phyloP scores from a whole-genome alignment of 2,888 invertebrate genomes.

The Volucella bombylans region DNA sequence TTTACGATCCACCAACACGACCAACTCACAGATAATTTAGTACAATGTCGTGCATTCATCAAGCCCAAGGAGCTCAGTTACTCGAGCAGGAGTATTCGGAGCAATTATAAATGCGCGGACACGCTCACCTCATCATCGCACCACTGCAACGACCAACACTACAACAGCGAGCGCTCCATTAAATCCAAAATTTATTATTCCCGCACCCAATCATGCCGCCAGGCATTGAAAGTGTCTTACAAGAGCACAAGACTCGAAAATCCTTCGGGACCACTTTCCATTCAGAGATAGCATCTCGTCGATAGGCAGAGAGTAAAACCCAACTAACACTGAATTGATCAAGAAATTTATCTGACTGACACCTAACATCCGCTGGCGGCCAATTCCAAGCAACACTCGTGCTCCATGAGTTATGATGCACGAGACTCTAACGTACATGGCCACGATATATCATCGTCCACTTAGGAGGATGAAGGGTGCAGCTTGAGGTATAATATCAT shows the following conservation, averaged over 20 bases:
- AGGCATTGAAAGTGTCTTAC: conserved; percentile 14
- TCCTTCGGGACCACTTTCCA: conserved; percentile 57
- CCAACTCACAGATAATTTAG: conserved; percentile 46
- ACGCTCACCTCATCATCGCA: conserved; percentile 69
- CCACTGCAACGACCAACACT: conserved; percentile 15
- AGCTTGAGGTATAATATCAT: not conserved
- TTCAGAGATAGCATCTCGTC: conserved; percentile 10
- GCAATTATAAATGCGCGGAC: conserved; percentile 68
- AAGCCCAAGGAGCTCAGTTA: not conserved
- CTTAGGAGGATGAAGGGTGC: conserved; percentile 52
- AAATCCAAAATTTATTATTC: conserved; percentile 58
- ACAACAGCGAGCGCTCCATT: conserved; percentile 12
- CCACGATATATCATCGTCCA: conserved; percentile 57
- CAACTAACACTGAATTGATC: conserved; percentile 61
- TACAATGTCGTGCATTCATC: conserved; percentile 65
- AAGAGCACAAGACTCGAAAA: conserved; percentile 11
- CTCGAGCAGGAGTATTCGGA: conserved; percentile 1
- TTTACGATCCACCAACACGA: not conserved
- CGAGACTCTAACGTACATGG: conserved; percentile 24
- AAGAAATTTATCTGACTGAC: conserved; percentile 61
- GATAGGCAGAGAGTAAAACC: conserved; percentile 9
- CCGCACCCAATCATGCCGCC: conserved; percentile 12
- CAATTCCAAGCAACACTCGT: conserved; percentile 44
- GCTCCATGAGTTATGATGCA: conserved; percentile 47
- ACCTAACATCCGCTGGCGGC: conserved; percentile 70